Evolutionary conservation across 2,797 vertebrate species (phyloP).

Genomic region (Mormyrops boulengeri): DNA sequence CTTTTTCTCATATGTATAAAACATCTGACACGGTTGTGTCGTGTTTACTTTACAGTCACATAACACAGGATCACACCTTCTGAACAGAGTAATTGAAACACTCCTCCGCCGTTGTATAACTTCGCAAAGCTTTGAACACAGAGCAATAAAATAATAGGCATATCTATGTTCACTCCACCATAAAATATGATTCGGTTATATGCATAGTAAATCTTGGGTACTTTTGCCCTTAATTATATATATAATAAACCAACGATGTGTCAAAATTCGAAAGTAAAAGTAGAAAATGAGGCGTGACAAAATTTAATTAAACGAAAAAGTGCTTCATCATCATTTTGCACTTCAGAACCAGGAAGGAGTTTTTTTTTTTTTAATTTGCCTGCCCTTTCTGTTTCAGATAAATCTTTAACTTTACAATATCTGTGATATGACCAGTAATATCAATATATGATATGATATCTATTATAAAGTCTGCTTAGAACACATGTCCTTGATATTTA

Average conservation of each 20-base stretch:
- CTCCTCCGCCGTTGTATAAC: not conserved
- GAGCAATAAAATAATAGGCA: not conserved
- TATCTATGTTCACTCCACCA: not conserved
- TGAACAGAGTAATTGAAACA: not conserved
- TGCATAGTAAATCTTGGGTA: not conserved
- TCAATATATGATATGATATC: not conserved
- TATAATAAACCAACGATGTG: not conserved
- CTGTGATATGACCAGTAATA: not conserved
- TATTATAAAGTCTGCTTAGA: not conserved
- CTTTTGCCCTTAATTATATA: not conserved
- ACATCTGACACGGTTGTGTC: not conserved
- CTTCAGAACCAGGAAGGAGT: not conserved
- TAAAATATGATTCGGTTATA: slow-evolving; percentile 8
- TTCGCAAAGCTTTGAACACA: not conserved
- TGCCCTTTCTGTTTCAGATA: not conserved
- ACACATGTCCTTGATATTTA: not conserved
- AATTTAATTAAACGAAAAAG: not conserved
- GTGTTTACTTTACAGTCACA: not conserved
- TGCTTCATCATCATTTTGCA: not conserved
- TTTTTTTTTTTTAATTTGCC: not conserved
- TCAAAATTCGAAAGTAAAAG: not conserved
- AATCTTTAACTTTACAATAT: slow-evolving; percentile 4
- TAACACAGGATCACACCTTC: not conserved
- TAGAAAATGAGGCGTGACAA: not conserved
- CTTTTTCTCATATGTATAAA: not conserved